Conservation (phyloP, 2,113 vertebrate genomes). For the Colaptes auratus region DNA sequence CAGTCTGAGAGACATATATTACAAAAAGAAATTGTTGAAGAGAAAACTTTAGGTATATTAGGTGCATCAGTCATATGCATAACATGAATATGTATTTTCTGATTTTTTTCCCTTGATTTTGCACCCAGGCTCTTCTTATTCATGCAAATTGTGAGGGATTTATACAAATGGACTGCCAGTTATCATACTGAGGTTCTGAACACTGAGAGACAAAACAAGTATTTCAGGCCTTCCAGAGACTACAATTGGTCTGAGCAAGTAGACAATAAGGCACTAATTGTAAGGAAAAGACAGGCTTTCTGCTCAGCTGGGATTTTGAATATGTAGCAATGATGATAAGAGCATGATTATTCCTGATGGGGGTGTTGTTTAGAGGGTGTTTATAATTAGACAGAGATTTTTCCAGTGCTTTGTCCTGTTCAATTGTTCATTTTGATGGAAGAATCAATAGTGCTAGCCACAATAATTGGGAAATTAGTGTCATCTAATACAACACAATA, state of each 20-base stretch:
- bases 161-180: neutral
- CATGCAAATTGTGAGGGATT: neutral
- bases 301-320: neutral
- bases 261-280: neutral
- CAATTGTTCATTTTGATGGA: slow-evolving; percentile 56
- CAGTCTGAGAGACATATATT: neutral
- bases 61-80: neutral
- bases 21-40: neutral
- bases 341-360: neutral
- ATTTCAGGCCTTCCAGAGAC: neutral
- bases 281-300: neutral
- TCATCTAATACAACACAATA: slow-evolving; percentile 41
- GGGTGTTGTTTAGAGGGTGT: neutral
- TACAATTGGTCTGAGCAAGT: neutral
- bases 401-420: slow-evolving; percentile 29
- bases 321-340: neutral
- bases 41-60: neutral
- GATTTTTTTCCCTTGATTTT: neutral
- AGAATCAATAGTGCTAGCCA: slow-evolving; percentile 48
- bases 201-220: neutral
- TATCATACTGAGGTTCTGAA: neutral
- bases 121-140: neutral
- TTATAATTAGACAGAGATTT: slow-evolving; percentile 44
- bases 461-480: slow-evolving; percentile 56
- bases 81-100: neutral